Percentiles rank a stretch among this genome's conserved stretches.
These are phyloP conservation scores for Aphidius gifuensis DNA, from an alignment of 1,140 invertebrate species.

Conservation along the genomic window DNA sequence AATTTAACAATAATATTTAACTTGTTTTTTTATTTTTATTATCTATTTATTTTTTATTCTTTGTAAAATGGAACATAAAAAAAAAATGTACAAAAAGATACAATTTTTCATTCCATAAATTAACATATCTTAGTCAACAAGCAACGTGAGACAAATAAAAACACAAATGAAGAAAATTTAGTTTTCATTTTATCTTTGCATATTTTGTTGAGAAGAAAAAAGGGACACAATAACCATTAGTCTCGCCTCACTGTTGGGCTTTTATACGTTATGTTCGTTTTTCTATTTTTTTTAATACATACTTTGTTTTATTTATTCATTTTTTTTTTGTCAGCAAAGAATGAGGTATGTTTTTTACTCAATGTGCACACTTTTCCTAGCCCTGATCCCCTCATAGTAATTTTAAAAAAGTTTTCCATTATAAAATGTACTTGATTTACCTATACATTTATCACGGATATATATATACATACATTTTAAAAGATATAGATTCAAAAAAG, in stretches of 20 bases:
- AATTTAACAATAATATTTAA: conserved; percentile 10
- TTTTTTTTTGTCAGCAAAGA: not conserved
- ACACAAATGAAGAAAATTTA: conserved; percentile 14
- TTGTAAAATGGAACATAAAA: too few relatives aligned
- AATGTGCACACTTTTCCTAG: conserved; percentile 8
- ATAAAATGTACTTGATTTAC: conserved; percentile 11
- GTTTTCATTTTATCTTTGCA: not conserved
- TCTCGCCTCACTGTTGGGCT: conserved; percentile 20
- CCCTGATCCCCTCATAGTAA: not conserved
- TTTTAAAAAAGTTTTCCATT: conserved; percentile 24
- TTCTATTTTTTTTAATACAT: not conserved
- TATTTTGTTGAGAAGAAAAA: conserved; percentile 12
- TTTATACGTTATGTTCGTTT: not conserved
- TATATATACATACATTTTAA: not conserved
- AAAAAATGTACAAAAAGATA: too few relatives aligned
- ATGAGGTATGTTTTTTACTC: not conserved
- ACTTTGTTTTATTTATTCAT: conserved; percentile 6
- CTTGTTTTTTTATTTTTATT: not conserved
- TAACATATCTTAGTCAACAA: too few relatives aligned
- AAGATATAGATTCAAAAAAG: conserved; percentile 32
- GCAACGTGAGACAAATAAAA: not conserved
- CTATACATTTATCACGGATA: not conserved
- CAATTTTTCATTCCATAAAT: too few relatives aligned
- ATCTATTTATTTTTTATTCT: not conserved
- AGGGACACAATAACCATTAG: conserved; percentile 28